phyloP scores from a whole-genome alignment of 2,888 invertebrate species.

The Alviniconcha strummeri region DNA sequence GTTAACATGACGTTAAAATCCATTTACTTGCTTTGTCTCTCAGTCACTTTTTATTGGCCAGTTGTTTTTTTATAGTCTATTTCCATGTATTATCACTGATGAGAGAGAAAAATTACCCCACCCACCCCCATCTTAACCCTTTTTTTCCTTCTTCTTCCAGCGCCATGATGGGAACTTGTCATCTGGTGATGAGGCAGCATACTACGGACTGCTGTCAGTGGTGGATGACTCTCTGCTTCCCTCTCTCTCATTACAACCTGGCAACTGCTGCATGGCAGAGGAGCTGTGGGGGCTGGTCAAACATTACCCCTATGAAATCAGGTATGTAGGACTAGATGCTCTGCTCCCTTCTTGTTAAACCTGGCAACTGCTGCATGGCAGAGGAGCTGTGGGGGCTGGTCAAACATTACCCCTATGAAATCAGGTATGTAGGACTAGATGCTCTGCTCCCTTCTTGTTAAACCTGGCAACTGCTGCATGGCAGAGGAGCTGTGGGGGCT shows the following conservation, averaged over 20 bases:
- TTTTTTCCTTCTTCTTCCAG: conserved; percentile 41
- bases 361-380: conserved; percentile 95
- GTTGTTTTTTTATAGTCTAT: no score
- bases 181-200: conserved; percentile 60
- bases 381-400: conserved; percentile 95
- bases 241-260: conserved; percentile 91
- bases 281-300: conserved; percentile 90
- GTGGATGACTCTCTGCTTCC: conserved; percentile 93
- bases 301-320: conserved; percentile 72
- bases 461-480: conserved; percentile 96
- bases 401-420: conserved; percentile 72
- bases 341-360: conserved; percentile 75
- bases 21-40: no score
- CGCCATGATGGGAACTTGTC: conserved; percentile 53
- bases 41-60: no score
- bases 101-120: no score
- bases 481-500: conserved; percentile 97
- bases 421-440: conserved; percentile 58
- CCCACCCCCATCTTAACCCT: no score
- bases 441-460: no score
- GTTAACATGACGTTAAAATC: no score
- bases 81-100: no score
- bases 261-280: conserved; percentile 96
- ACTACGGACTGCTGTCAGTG: conserved; percentile 88
- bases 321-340: conserved; percentile 51